phyloP scores from a whole-genome alignment of 37 sponge, comb jelly and placozoan genomes.

The Ianthella basta region DNA sequence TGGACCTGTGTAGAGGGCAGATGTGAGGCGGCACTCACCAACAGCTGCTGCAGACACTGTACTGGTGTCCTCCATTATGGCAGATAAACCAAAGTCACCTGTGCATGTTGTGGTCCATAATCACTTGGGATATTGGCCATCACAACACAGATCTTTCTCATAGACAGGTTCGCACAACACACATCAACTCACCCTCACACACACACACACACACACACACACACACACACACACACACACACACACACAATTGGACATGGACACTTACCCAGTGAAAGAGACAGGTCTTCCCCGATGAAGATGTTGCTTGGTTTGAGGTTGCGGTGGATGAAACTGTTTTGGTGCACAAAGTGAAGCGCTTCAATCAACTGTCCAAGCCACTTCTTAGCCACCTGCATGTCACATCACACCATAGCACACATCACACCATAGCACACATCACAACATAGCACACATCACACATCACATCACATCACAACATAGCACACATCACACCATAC shows the following conservation, averaged over 20 bases:
- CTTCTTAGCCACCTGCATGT: constrained; percentile 65
- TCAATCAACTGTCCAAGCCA: constrained; percentile 92
- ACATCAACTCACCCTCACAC: no score
- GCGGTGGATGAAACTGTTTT: constrained; percentile 60
- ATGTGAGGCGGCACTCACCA: constrained; percentile 41
- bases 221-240: constrained; percentile 4
- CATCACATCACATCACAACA: no score
- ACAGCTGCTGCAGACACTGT: constrained; percentile 65
- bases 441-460: neutral
- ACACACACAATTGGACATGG: neutral
- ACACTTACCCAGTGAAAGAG: constrained; percentile 36
- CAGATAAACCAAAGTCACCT: constrained; percentile 92
- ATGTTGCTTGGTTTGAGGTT: constrained; percentile 88
- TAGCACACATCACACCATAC: neutral
- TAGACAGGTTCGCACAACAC: no score
- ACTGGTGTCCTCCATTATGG: constrained; percentile 68
- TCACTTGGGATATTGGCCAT: neutral
- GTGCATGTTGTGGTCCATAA: neutral
- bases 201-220: no score
- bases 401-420: neutral
- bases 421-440: neutral
- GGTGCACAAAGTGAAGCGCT: constrained; percentile 77
- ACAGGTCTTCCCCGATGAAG: constrained; percentile 73
- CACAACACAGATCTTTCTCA: neutral
- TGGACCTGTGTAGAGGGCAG: neutral